phyloP scores from a whole-genome alignment of 2,797 vertebrate species.

The Anniella stebbinsi region DNA sequence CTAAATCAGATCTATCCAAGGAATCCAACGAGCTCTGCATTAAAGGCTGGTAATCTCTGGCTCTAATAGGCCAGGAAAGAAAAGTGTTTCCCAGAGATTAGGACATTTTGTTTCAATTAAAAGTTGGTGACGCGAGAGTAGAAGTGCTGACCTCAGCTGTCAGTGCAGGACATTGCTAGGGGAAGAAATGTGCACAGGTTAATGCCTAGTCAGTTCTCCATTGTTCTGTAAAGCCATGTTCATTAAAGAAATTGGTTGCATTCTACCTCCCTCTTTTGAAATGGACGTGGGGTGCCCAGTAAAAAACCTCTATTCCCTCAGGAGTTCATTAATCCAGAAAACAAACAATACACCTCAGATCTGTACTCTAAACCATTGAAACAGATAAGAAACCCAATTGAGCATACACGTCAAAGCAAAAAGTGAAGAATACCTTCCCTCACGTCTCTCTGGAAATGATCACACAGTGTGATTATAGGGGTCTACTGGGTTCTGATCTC shows the following conservation, averaged over 20 bases:
- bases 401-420: background rate
- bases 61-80: conserved; percentile 42
- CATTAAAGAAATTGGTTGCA: background rate
- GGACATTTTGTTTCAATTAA: conserved; percentile 3
- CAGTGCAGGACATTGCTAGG: background rate
- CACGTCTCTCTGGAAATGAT: background rate
- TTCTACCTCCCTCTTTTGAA: background rate
- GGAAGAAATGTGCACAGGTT: background rate
- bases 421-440: background rate
- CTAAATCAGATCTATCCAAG: background rate
- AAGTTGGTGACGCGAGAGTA: conserved; percentile 25
- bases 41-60: background rate
- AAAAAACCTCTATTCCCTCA: background rate
- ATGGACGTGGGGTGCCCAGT: background rate
- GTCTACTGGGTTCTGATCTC: background rate
- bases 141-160: conserved; percentile 18
- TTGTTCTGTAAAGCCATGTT: background rate
- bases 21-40: conserved; percentile 11
- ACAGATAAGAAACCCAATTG: background rate
- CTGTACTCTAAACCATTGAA: background rate
- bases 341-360: background rate
- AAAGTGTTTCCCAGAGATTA: background rate
- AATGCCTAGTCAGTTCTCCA: background rate
- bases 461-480: background rate
- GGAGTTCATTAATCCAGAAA: background rate